Base-by-base conservation (phyloP, 2,113 vertebrate species). In the Cromileptes altivelis region DNA sequence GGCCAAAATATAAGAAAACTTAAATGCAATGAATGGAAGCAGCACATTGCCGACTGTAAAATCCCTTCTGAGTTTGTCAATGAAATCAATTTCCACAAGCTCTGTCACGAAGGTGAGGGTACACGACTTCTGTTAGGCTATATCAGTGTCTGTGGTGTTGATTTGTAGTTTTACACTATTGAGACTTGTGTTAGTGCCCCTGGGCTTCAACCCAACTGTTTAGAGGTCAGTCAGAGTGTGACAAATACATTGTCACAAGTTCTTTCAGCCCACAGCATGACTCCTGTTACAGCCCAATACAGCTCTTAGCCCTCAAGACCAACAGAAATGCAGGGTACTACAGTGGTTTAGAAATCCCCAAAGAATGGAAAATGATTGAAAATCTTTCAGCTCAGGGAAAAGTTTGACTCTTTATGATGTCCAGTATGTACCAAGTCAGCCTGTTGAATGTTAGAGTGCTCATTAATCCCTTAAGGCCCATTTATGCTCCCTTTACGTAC, bases 161-260 rank as follows among this genome's bases (percentile, higher is more conserved):
- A 65, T 63, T 80, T 65, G 60, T 65, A 30, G 33, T 49, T 56
- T 57, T 17, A 76, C 6, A 25, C 13, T 25, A 58, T 50, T 63
- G 37, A 83, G 68, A 71, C 81, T 61, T 68, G 67, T 21, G 21
- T 10, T 19, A 6, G 33, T 30, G 45, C 69, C 55, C 62, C 56
- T 52, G 68, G 81, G 42, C 53, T 50, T 7, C 27, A 40, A 7
- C 68, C 23, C 49, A 37, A 45, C 27, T 50, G 40, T 49, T 58
- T 33, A 53, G 33, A 62, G 70, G 33, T 74, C 45, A 53, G 61
- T 37, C 50, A 58, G 37, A n/a, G 62, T 60, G 25, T 63, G 67
- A 80, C 45, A 56, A 7, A 21, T 42, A 4, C 27, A 33, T 14
- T 19, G 33, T 42, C 58, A 52, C 18, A 19, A 42, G 42, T 3